A percentile compares a stretch with the other conserved stretches of the same genome.
Evolutionary conservation across 2,797 vertebrate genomes (phyloP).

Genomic region (Anolis apletophallus): DNA sequence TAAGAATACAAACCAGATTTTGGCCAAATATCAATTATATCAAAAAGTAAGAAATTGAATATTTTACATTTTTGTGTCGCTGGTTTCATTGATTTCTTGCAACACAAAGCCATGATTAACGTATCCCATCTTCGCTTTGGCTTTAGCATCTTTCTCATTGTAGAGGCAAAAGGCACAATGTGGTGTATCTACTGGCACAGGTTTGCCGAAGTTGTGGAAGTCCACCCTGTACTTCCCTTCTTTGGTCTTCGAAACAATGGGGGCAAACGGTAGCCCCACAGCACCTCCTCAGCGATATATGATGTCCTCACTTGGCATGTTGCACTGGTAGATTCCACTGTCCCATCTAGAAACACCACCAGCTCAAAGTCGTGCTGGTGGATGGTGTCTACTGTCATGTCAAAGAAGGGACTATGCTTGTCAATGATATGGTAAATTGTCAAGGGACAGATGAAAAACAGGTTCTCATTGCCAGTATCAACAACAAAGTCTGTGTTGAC

Average conservation of each 20-base stretch:
- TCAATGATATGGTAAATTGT: slow-evolving; percentile 93
- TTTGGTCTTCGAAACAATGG: slow-evolving; percentile 93
- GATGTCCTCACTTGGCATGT: slow-evolving; percentile 95
- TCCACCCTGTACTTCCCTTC: slow-evolving; percentile 95
- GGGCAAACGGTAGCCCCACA: slow-evolving; percentile 95
- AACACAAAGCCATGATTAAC: slow-evolving; percentile 89
- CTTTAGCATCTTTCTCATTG: slow-evolving; percentile 82
- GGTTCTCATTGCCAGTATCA: slow-evolving; percentile 92
- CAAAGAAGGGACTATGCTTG: slow-evolving; percentile 93
- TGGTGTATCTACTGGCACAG: slow-evolving; percentile 88
- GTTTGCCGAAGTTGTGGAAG: slow-evolving; percentile 95
- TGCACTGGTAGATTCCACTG: slow-evolving; percentile 93
- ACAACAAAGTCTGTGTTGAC: slow-evolving; percentile 91
- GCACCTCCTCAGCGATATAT: slow-evolving; percentile 92
- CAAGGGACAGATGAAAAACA: slow-evolving; percentile 94
- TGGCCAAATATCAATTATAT: too few species aligned
- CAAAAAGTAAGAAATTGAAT: neutral
- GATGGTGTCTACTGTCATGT: slow-evolving; percentile 92
- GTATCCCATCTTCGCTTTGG: slow-evolving; percentile 81
- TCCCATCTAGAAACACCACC: slow-evolving; percentile 93
- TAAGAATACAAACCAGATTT: slow-evolving; percentile 16
- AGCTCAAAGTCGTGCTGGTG: slow-evolving; percentile 92
- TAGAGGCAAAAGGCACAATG: slow-evolving; percentile 92
- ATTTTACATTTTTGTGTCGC: slow-evolving; percentile 86
- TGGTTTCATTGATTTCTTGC: slow-evolving; percentile 82